Conservation (phyloP, 2,888 invertebrate species). For the Cephonodes hylas region DNA sequence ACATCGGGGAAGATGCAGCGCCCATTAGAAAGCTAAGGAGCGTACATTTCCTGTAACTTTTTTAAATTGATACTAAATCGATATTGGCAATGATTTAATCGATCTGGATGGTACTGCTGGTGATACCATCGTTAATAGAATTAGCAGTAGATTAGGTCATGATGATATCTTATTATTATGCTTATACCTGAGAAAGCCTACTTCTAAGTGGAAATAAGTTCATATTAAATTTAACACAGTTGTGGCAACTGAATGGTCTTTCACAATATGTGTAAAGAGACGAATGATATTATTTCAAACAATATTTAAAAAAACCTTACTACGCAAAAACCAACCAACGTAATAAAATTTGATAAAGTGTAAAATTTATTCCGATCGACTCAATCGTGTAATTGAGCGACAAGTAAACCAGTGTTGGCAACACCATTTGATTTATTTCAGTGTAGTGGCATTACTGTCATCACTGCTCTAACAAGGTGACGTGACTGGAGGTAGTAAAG, state of each 20-base stretch:
- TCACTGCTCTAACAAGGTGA: constrained; percentile 35
- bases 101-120: too few species aligned
- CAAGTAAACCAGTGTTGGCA: background rate
- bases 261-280: background rate
- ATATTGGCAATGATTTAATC: background rate
- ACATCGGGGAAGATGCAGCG: constrained; percentile 15
- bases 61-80: background rate
- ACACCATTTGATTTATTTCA: background rate
- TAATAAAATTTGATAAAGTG: background rate
- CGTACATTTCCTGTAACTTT: background rate
- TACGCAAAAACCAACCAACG: background rate
- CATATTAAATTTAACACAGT: background rate
- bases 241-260: background rate
- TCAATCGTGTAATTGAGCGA: constrained; percentile 1
- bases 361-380: background rate
- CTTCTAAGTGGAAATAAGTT: too few species aligned
- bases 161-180: too few species aligned
- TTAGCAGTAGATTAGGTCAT: background rate
- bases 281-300: background rate
- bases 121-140: too few species aligned
- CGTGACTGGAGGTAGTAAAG: constrained; percentile 51
- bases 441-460: constrained; percentile 24
- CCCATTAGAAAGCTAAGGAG: background rate
- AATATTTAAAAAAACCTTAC: background rate
- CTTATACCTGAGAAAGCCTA: too few species aligned